Base-by-base conservation (phyloP, 2,113 vertebrate genomes). In the Clupea harengus region DNA sequence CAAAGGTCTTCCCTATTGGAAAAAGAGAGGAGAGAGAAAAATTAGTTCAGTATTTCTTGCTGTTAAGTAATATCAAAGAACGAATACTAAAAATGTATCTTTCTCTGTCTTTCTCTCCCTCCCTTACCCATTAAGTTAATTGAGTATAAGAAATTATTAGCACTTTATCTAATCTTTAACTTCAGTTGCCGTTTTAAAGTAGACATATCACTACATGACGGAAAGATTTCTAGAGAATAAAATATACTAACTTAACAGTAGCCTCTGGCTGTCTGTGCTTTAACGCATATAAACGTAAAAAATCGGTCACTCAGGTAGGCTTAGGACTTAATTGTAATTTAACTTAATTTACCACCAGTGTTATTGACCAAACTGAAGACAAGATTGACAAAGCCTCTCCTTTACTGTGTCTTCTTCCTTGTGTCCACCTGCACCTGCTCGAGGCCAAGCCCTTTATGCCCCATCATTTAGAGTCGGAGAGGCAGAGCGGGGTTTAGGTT, bases 131-230 rank as follows among this genome's bases (percentile, higher is more conserved):
- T 86, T 86, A 86, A 82, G 57, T 87, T 89, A 86, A 89, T 88
- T 90, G 87, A 87, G 82, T 90, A 82, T 85, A 88, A 83, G 84
- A 78, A 87, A 90, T 87, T 83, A 88, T 86, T 88, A 90, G 87
- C 89, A 90, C 89, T 88, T 90, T 90, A 90, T 85, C 86, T 90
- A 87, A 84, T 86, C 82, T 87, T 64, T 86, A 83, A 82, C 72
- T 90, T 87, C 80, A 85, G 87, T 87, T n/a, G 86, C 87, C 84
- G 72, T 90, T 88, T 78, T 78, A 84, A 85, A 44, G 50, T 85
- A 72, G 75, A 87, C 87, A 86, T 88, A 88, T 87, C 89, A 86
- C 80, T 85, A 86, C 81, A 52, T 87, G 83, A 88, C 84, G 54
- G 81, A 90, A 86, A 87, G 80, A 86, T 80, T 78, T 83, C 82